Conservation (phyloP, 2,797 vertebrate species). For the Gorsachius magnificus region DNA sequence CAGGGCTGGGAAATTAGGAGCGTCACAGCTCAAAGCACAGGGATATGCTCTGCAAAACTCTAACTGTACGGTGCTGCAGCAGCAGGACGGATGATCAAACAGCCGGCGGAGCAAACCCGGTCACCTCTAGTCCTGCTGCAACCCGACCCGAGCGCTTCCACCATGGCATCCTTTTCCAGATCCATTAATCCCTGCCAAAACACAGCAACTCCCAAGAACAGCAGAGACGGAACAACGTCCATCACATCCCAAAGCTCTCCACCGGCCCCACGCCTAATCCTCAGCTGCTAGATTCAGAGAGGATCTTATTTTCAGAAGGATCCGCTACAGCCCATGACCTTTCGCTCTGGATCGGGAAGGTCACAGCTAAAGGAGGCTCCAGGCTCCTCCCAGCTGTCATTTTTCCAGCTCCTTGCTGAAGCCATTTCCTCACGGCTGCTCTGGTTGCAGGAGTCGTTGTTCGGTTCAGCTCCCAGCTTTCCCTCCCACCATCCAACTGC, state of each 20-base stretch:
- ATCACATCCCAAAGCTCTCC: background rate
- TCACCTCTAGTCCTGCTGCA: slow-evolving; percentile 28
- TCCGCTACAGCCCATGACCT: background rate
- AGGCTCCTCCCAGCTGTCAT: background rate
- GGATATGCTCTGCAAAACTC: background rate
- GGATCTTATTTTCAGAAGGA: background rate
- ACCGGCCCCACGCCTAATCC: background rate
- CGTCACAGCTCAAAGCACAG: slow-evolving; percentile 33
- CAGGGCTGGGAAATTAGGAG: background rate
- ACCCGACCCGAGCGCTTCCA: background rate
- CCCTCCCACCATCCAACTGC: background rate
- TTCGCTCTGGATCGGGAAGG: background rate
- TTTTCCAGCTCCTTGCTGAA: background rate
- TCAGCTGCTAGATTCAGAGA: background rate
- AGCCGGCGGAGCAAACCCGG: slow-evolving; percentile 13
- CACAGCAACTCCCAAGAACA: background rate
- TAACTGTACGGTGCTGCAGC: background rate
- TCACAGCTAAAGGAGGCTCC: background rate
- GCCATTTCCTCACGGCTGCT: background rate
- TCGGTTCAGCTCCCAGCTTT: background rate
- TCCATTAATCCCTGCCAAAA: slow-evolving; percentile 31
- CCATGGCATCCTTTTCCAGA: background rate
- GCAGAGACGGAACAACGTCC: background rate
- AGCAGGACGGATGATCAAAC: background rate
- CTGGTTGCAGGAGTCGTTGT: background rate